Evolutionary conservation across 2,888 invertebrate genomes (phyloP).

Genomic region (Eudemis profundana): DNA sequence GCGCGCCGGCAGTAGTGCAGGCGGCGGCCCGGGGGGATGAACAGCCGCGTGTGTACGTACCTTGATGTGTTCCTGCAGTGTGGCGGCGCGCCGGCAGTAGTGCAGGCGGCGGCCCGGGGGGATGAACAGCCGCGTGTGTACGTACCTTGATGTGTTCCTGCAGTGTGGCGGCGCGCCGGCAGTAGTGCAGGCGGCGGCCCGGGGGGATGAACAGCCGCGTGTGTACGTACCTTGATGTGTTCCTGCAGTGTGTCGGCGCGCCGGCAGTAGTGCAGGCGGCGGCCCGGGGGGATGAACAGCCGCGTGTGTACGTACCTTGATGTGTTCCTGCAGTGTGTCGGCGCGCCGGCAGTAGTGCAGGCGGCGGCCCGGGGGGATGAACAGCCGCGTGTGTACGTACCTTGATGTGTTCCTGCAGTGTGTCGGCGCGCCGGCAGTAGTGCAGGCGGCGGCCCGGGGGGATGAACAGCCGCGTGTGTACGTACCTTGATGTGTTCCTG

Average conservation of each 20-base stretch:
- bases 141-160: constrained; percentile 70
- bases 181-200: constrained; percentile 58
- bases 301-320: constrained; percentile 69
- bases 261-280: constrained; percentile 58
- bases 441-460: constrained; percentile 55
- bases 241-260: constrained; percentile 64
- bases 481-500: constrained; percentile 70
- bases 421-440: constrained; percentile 61
- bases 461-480: constrained; percentile 70
- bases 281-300: constrained; percentile 68
- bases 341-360: constrained; percentile 61
- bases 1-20: constrained; percentile 61
- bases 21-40: constrained; percentile 64
- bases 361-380: constrained; percentile 64
- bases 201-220: constrained; percentile 72
- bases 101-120: constrained; percentile 55
- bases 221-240: constrained; percentile 67
- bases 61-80: constrained; percentile 67
- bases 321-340: constrained; percentile 63
- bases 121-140: constrained; percentile 70
- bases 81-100: constrained; percentile 61
- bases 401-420: constrained; percentile 67
- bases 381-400: constrained; percentile 69
- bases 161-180: constrained; percentile 60
- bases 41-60: constrained; percentile 69